These are phyloP conservation scores for Chloropsis hardwickii DNA, from an alignment of 2,113 vertebrate species.

Conservation along the genomic window DNA sequence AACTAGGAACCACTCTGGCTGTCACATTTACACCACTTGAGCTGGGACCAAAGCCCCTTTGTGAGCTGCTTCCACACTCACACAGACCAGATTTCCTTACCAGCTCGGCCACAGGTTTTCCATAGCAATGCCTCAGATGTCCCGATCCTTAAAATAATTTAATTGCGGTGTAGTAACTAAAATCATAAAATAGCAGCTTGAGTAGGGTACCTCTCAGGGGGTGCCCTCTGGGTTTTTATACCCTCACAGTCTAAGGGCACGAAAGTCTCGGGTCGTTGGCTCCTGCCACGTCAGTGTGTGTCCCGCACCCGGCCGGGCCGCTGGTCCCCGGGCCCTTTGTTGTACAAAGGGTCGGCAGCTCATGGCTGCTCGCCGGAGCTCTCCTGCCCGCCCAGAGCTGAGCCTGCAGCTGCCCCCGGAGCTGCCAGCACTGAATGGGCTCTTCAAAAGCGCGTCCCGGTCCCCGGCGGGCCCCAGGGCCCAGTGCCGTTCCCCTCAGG, in stretches of 20 bases:
- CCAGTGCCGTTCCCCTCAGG: fast-evolving
- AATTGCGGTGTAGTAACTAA: background rate
- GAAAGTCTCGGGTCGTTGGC: background rate
- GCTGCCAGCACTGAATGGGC: background rate
- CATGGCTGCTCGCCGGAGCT: background rate
- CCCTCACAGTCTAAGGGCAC: background rate
- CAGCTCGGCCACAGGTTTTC: background rate
- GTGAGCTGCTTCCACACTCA: background rate
- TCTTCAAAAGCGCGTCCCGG: no score
- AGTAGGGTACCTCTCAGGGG: background rate
- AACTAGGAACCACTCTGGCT: background rate
- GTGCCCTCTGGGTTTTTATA: background rate
- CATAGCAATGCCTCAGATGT: background rate
- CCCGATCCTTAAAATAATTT: background rate
- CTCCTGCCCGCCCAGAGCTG: background rate
- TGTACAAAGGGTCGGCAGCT: background rate
- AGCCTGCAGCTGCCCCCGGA: background rate
- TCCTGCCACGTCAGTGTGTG: background rate
- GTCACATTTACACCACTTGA: background rate
- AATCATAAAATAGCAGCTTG: background rate
- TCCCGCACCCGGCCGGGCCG: background rate
- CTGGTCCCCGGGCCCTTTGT: background rate
- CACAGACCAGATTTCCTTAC: background rate
- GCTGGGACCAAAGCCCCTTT: background rate
- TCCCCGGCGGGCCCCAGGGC: fast-evolving